These are phyloP conservation scores for Leucopsar rothschildi DNA, from an alignment of 2,113 vertebrate species.

Conservation along the genomic window DNA sequence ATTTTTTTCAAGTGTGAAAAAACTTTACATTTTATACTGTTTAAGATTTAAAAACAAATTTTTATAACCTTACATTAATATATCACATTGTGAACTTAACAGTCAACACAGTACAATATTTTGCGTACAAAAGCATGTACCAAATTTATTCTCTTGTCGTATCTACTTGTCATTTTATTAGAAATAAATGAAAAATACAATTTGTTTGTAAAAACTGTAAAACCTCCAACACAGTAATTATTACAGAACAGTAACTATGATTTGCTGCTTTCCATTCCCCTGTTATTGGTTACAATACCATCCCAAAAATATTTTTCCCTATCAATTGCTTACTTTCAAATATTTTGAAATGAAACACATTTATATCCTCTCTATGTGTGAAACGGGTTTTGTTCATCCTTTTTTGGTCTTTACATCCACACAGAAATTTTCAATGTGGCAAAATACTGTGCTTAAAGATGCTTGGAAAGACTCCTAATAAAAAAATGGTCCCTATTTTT, in stretches of 20 bases:
- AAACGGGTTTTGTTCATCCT: background rate
- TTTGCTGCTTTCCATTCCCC: background rate
- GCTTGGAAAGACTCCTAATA: background rate
- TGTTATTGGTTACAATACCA: background rate
- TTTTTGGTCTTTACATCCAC: background rate
- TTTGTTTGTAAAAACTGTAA: conserved; percentile 17
- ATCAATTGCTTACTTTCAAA: background rate
- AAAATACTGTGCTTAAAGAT: background rate
- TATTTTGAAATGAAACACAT: background rate
- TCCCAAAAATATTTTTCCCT: background rate
- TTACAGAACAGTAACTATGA: background rate
- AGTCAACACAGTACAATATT: background rate
- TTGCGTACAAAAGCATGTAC: background rate
- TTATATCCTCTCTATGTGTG: background rate
- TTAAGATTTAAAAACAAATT: background rate
- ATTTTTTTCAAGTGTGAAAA: conserved; percentile 22
- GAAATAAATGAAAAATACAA: conserved; percentile 7
- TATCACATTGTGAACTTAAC: background rate
- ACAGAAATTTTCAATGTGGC: background rate
- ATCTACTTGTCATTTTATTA: conserved; percentile 7
- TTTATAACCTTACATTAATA: conserved; percentile 7
- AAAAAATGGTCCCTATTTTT: background rate
- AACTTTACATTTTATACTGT: conserved; percentile 35
- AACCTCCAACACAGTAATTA: background rate
- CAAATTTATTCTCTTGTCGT: background rate